Base-by-base conservation (phyloP, 2,797 vertebrate genomes). In the Ctenopoma multispine region DNA sequence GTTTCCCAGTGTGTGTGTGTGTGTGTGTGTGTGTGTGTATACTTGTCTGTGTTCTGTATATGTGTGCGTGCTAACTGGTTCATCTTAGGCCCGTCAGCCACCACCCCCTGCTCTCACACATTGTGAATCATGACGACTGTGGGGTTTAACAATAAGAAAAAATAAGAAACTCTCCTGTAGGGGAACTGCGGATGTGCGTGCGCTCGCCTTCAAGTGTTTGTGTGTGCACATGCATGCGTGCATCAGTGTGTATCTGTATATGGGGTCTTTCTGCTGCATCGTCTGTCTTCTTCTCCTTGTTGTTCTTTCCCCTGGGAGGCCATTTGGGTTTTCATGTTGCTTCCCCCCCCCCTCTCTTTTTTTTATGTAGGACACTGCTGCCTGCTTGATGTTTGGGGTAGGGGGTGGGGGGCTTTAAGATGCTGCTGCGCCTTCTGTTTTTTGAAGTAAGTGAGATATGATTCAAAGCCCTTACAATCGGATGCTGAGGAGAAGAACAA, bases 321-420 rank as follows among this genome's bases (percentile, higher is more conserved):
- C 38, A 58, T 85, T 88, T 78, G 66, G 69, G 63, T 72, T 90
- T 88, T 87, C 67, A 87, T 80, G 77, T 81, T 21, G 15, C 67
- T 56, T 20, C 27, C 11, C 23, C 27, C 11, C n/a, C 29, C 29
- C 11, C 43, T 53, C 1, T 44, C 1, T 66, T 44, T 75, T 82
- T 74, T 77, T 74, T 74, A 91, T 88, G 83, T 92, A 90, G 89
- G 88, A 90, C 88, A 90, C 77, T 72, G 77, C 79, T 80, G 77
- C 60, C 70, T 89, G 81, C 79, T 83, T 87, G 85, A 87, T 90
- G 78, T 84, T 75, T 67, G 70, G 76, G 64, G 77, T 55, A 1
- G 48, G 18, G 29, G 29, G 20, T 27, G 56, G 43, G 40, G 7
- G 46, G 60, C 56, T 79, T 77, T 75, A 75, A 88, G 85, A 90